Evolutionary conservation across 2,113 vertebrate species (phyloP).

Genomic region (Mionectes macconnelli): DNA sequence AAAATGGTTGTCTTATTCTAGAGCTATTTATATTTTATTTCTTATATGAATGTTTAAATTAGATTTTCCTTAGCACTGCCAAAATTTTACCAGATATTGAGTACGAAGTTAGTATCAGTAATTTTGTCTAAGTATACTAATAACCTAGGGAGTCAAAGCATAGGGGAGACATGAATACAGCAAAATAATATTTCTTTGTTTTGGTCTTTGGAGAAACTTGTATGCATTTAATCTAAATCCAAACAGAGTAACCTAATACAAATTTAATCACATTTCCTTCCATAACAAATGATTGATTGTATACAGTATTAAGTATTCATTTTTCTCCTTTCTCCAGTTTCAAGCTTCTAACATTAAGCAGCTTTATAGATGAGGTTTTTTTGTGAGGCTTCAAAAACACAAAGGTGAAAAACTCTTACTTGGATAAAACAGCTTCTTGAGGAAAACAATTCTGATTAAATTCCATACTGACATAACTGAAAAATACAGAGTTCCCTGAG

Average conservation of each 20-base stretch:
- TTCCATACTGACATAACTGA: accelerated
- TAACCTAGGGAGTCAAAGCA: background rate
- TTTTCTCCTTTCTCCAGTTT: background rate
- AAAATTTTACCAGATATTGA: background rate
- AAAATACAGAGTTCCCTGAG: background rate
- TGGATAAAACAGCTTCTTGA: background rate
- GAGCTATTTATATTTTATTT: background rate
- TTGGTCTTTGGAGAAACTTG: background rate
- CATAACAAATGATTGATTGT: background rate
- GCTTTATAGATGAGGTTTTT: background rate
- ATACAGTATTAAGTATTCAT: background rate
- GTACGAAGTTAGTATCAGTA: background rate
- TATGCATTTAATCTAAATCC: background rate
- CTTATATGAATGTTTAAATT: background rate
- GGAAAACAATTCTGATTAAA: background rate
- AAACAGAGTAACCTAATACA: background rate
- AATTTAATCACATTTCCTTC: background rate
- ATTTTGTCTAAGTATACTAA: background rate
- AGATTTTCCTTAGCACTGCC: background rate
- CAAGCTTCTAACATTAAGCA: background rate
- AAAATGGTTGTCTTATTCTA: background rate
- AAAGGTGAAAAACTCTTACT: background rate
- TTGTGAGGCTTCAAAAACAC: background rate
- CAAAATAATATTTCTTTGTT: background rate
- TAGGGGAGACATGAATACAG: background rate